phyloP scores from a whole-genome alignment of 2,888 invertebrate species.

The Lordiphosa andalusiaca region DNA sequence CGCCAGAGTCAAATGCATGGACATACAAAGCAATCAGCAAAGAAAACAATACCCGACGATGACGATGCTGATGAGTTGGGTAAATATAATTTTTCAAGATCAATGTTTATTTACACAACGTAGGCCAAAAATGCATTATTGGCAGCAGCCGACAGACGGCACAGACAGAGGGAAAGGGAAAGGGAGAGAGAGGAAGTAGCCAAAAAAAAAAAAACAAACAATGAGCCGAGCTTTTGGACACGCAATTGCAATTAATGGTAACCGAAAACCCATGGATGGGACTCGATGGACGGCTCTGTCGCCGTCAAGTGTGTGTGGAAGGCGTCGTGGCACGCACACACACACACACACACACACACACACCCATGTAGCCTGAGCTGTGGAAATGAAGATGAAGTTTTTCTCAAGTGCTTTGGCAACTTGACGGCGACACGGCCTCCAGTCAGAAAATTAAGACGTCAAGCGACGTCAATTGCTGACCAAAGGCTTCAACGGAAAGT shows the following conservation, averaged over 20 bases:
- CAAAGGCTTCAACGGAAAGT: constrained; percentile 42
- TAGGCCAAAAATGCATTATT: constrained; percentile 67
- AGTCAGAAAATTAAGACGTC: constrained; percentile 67
- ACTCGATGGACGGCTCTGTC: constrained; percentile 31
- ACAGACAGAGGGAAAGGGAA: neutral
- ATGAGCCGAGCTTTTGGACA: constrained; percentile 68
- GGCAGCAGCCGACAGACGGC: constrained; percentile 43
- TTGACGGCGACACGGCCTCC: constrained; percentile 43
- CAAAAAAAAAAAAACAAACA: constrained; percentile 49
- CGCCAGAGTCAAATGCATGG: constrained; percentile 43
- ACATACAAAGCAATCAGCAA: constrained; percentile 68
- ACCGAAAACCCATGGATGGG: constrained; percentile 56
- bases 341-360: constrained; percentile 32
- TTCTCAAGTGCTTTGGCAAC: constrained; percentile 65
- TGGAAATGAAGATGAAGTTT: constrained; percentile 41
- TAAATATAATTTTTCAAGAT: constrained; percentile 76
- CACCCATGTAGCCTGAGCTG: constrained; percentile 14
- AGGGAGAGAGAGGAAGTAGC: constrained; percentile 12
- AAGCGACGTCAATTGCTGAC: constrained; percentile 65
- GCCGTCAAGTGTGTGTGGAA: constrained; percentile 59
- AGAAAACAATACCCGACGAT: constrained; percentile 59
- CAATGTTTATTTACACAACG: constrained; percentile 70
- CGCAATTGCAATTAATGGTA: constrained; percentile 79
- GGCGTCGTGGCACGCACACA: constrained; percentile 42
- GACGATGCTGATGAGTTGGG: constrained; percentile 68